These are phyloP conservation scores for Antennarius maculatus DNA, from an alignment of 2,797 vertebrate genomes.

Conservation along the genomic window DNA sequence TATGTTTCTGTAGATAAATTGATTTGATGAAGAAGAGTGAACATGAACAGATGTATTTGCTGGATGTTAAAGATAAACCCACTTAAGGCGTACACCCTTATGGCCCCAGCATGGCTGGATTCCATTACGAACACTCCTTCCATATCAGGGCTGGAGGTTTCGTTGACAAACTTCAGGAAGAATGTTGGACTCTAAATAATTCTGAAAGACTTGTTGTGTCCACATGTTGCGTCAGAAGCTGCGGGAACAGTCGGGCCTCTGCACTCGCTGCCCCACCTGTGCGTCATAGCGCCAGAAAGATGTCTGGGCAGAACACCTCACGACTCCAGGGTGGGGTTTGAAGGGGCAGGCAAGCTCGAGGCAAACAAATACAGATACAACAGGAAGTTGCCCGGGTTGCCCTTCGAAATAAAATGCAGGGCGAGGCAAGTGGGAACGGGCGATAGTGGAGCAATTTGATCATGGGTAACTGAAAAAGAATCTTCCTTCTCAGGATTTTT, in stretches of 20 bases:
- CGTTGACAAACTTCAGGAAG: too few species aligned
- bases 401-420: constrained; percentile 52
- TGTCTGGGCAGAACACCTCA: constrained; percentile 57
- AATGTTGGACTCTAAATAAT: too few species aligned
- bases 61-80: too few species aligned
- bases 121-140: neutral
- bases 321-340: constrained; percentile 72
- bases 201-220: neutral
- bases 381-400: fast-evolving
- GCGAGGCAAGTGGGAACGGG: neutral
- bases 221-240: constrained; percentile 12
- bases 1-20: too few species aligned
- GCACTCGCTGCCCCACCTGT: constrained; percentile 36
- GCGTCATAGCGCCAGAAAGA: constrained; percentile 40
- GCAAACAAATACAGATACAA: neutral
- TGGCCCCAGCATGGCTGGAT: neutral
- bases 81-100: too few species aligned
- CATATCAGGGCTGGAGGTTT: too few species aligned
- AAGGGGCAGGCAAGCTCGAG: constrained; percentile 23
- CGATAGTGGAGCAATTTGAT: neutral
- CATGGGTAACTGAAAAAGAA: neutral
- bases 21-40: too few species aligned
- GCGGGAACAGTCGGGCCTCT: constrained; percentile 6
- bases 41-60: too few species aligned
- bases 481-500: neutral